These are phyloP conservation scores for Oreonectes daqikongensis DNA, from an alignment of 2,797 vertebrate genomes.

Conservation along the genomic window DNA sequence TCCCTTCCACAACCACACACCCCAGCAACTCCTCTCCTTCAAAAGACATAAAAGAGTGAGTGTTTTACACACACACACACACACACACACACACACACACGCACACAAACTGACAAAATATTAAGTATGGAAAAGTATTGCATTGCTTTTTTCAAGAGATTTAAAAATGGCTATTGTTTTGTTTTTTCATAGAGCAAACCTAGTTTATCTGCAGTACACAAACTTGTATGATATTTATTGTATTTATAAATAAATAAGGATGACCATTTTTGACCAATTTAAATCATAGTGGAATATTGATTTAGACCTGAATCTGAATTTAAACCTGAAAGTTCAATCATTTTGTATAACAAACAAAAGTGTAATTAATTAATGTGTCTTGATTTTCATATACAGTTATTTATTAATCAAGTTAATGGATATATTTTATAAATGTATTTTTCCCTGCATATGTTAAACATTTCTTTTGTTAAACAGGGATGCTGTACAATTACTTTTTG, in stretches of 20 bases:
- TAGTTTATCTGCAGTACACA: slow-evolving; percentile 1
- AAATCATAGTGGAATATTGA: too few species aligned
- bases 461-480: slow-evolving; percentile 18
- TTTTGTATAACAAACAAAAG: too few species aligned
- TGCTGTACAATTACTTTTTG: slow-evolving; percentile 28
- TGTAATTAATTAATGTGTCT: too few species aligned
- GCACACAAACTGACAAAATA: neutral
- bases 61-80: too few species aligned
- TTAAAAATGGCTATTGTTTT: neutral
- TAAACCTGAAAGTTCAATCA: too few species aligned
- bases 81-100: too few species aligned
- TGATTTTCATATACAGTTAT: neutral
- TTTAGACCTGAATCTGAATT: too few species aligned
- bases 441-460: neutral
- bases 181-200: neutral
- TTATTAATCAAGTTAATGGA: neutral
- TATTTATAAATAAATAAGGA: neutral
- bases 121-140: neutral
- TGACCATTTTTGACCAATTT: too few species aligned
- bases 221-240: neutral
- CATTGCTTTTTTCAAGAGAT: neutral
- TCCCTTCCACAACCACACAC: slow-evolving; percentile 70
- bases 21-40: slow-evolving; percentile 92
- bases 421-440: neutral
- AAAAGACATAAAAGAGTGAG: slow-evolving; percentile 99